Evolutionary conservation across 2,888 invertebrate genomes (phyloP), one percentile per base, ranked within the genome.

Genomic region (Isoperla grammatica): DNA sequence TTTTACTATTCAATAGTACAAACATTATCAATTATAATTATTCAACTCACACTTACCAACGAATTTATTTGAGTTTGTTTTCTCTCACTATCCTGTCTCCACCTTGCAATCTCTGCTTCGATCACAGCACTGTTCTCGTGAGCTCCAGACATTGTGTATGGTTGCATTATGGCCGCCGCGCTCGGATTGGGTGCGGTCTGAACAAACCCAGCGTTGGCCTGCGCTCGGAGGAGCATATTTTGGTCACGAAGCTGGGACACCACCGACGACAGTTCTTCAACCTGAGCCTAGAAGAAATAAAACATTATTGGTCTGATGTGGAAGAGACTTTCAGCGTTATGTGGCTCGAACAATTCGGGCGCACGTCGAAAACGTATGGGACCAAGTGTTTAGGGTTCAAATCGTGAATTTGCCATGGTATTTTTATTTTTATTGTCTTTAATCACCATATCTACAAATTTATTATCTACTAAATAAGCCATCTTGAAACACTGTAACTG

Each of bases 171-270:
- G 2, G 40, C 20, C 1, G 23, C 23, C 43, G 15, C 19, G 12
- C 39, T 39, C 12, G 46, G 22, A 11, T 11, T 13, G 3, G 22
- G 46, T 49, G 22, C 2, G n/a, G 23, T 20, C 8, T 4, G 29
- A 8, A 29, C 29, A 29, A 29, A 29, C 5, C 29, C 29, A n/a
- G 57, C 37, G 40, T 46, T 61, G 19, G 59, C 59, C 49, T 64
- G 72, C 64, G 90, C 91, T 71, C 89, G 88, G 0, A 95, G 76
- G 11, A 95, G 75, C 0, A 91, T 86, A 74, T 92, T 95, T 75
- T 95, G 93, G 74, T 95, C 95, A 66, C 82, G 83, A 2, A 95
- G 77, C 67, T 88, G 87, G 1, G 85, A 83, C 67, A 90, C 83
- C 0, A 85, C 81, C n/a, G 82, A 77, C 65, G 80, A 76, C 4